Base-by-base conservation (phyloP, 1,140 invertebrate species). In the Bombus waltoni region DNA sequence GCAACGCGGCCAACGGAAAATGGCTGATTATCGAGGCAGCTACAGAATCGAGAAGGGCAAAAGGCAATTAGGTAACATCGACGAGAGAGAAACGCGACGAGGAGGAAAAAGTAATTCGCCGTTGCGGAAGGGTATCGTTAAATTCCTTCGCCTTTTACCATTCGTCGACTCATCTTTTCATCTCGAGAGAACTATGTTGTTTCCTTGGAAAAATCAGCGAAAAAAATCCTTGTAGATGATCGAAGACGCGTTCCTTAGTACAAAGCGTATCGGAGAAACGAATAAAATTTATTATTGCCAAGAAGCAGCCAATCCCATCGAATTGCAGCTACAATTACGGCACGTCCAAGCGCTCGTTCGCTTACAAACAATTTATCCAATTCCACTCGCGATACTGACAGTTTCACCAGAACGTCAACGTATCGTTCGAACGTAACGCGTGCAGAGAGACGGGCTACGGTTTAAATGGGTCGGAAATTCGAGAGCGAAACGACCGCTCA, bases 61-160 rank as follows among this genome's bases (percentile, higher is more conserved):
- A 25, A 40, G 40, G 62, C 78, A 86, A 82, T 86, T 86, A 86
- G 32, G 28, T 28, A 40, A 71, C 74, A 72, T 62, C 73, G 59
- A 2, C 4, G 73, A 32, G 59, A 74, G n/a, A 18, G 9, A 62
- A 11, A 62, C 10, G 3, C 10, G 9, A n/a, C 3, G 59, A 13
- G 28, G 28, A 78, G 42, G 73, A 65, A 76, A 62, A 65, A 83
- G 65, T 62, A n/a, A 42, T 40, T 22, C 28, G n/a, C 8, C 40
- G 74, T 44, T 74, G 83, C 47, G 42, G 70, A 73, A 77, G 70
- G 65, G 15, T 84, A 70, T 87, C 83, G 79, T 79, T 87, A 87
- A 78, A 84, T 85, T 84, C 62, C 47, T 72, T 59, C 8, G 40
- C 32, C n/a, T 32, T 22, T 25, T 22, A 2, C 18, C 11, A 6